These are phyloP conservation scores for Probosciger aterrimus DNA, from an alignment of 2,113 vertebrate species.

Conservation along the genomic window DNA sequence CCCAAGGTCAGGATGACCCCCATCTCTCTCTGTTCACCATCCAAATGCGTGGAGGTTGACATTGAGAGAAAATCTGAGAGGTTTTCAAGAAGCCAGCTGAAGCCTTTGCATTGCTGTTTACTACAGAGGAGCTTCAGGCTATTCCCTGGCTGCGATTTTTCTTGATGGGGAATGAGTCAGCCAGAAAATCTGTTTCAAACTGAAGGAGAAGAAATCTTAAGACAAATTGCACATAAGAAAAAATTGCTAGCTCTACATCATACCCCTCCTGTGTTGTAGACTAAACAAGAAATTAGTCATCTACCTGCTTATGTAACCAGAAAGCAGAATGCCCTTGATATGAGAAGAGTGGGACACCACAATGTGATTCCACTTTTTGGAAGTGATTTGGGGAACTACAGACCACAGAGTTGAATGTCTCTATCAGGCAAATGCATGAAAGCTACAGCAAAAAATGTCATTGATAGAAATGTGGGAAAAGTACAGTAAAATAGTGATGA, in stretches of 20 bases:
- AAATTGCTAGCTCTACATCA: not conserved
- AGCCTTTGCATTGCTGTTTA: not conserved
- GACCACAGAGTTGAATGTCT: not conserved
- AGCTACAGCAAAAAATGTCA: not conserved
- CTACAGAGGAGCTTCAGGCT: not conserved
- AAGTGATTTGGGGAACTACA: not conserved
- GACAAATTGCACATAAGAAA: not conserved
- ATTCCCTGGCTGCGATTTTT: not conserved
- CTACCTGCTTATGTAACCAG: not conserved
- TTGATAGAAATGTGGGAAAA: not conserved
- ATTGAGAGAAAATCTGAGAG: not conserved
- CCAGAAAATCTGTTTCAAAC: constrained; percentile 4
- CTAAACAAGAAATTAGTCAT: constrained; percentile 14
- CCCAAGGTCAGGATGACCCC: not conserved
- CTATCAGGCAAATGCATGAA: not conserved
- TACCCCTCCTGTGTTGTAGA: not conserved
- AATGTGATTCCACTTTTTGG: not conserved
- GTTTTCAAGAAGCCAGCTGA: not conserved
- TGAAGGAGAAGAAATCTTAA: not conserved
- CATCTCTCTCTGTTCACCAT: not conserved
- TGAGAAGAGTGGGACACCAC: not conserved
- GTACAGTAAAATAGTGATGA: not conserved
- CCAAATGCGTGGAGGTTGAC: not conserved
- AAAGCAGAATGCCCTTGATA: not conserved
- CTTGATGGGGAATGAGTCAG: constrained; percentile 28